phyloP scores from a whole-genome alignment of 2,888 invertebrate species.

The Ichneumoninae sp. region DNA sequence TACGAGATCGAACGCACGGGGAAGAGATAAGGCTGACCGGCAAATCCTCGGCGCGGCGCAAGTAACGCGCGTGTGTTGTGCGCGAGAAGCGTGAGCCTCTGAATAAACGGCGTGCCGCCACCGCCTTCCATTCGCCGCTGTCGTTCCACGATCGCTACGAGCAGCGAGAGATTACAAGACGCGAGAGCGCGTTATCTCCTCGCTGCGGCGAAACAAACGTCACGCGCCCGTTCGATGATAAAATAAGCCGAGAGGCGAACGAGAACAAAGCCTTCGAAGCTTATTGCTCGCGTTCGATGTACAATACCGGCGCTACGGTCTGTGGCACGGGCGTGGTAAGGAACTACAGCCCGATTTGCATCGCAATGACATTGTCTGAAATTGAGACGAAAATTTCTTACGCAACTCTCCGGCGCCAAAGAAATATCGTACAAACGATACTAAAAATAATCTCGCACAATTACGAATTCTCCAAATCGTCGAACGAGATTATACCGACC shows the following conservation, averaged over 20 bases:
- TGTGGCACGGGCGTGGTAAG: background rate
- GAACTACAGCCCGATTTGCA: background rate
- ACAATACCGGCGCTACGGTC: slow-evolving; percentile 2
- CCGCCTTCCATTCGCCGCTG: slow-evolving; percentile 27
- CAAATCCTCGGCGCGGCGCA: background rate
- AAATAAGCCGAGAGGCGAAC: slow-evolving; percentile 45
- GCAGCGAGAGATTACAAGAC: slow-evolving; percentile 66
- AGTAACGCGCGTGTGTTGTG: background rate
- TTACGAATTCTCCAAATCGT: background rate
- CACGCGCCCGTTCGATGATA: slow-evolving; percentile 57
- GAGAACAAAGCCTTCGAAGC: slow-evolving; percentile 51
- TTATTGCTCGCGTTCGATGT: slow-evolving; percentile 37
- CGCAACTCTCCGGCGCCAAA: background rate
- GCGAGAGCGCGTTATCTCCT: slow-evolving; percentile 54
- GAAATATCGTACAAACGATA: background rate
- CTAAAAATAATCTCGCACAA: background rate
- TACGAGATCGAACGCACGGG: slow-evolving; percentile 26
- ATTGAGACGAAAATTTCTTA: background rate
- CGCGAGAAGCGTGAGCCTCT: slow-evolving; percentile 14
- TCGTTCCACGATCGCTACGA: slow-evolving; percentile 35
- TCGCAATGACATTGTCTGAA: background rate
- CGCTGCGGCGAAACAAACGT: slow-evolving; percentile 38
- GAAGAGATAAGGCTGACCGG: slow-evolving; percentile 9
- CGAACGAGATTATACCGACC: background rate
- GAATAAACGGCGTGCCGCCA: slow-evolving; percentile 35